Evolutionary conservation across 2,888 invertebrate genomes (phyloP), one percentile per base, ranked within the genome.

Genomic region (Podotricha telesiphe): DNA sequence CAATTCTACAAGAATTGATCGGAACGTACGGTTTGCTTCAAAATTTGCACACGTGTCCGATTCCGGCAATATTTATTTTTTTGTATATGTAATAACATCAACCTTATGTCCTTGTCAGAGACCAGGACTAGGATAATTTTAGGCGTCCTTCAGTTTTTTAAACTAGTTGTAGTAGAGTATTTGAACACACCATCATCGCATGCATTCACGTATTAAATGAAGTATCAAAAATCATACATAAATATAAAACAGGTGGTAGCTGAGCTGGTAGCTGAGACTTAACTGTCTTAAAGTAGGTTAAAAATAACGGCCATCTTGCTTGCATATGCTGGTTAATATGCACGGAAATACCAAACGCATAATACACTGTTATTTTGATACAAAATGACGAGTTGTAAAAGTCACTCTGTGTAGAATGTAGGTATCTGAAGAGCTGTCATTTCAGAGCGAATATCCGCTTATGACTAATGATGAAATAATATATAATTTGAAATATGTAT

Each of bases 261-360:
- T 20, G 0, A 19, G 1, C 2, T 2, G 19, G 8, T 5, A 17
- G 13, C 50, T 20, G 0, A 50, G 13, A 20, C 11, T 19, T 50
- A 3, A 13, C 42, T 50, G 20, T 50, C 6, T 10, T 3, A 20
- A 59, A 45, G n/a, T 59, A 59, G 45, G 17, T 45, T 28, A 37
- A 28, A 45, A 59, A 59, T 45, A 59, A 45, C 42, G 15, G 59
- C 42, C 42, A 59, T 2, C 59, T 15, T 42, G 58, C 58, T 28
- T 28, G 28, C 28, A 28, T 28, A 28, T 28, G 28, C 28, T 6
- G 28, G 28, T 28, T 6, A 59, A 22, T 59, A 28, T 59, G 59
- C 59, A 45, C 45, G 59, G 59, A 59, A 59, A 59, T 59, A 20
- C 59, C 59, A 45, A 28, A 45, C 42, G 20, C 22, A 59, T 28